Percentiles rank a stretch among this genome's conserved stretches.
phyloP scores from a whole-genome alignment of 2,113 vertebrate species.

The Zingel zingel region DNA sequence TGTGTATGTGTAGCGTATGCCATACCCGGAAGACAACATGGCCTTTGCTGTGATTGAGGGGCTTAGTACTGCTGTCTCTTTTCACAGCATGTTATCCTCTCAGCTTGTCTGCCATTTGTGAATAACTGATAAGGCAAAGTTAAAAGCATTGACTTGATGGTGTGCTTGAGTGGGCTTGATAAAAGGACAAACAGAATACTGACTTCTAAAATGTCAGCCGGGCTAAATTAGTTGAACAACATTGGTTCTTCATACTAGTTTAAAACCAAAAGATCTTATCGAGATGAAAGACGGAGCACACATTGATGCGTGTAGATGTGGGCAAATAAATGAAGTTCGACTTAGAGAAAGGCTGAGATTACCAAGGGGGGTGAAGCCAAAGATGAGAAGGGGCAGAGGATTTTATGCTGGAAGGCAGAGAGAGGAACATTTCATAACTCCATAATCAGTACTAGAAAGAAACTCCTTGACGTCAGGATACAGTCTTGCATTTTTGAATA shows the following conservation, averaged over 20 bases:
- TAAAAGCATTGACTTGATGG: conserved; percentile 50
- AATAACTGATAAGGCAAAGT: conserved; percentile 73
- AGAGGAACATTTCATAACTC: conserved; percentile 35
- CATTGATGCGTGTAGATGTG: not conserved
- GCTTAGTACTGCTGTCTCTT: conserved; percentile 54
- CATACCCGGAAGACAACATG: conserved; percentile 50
- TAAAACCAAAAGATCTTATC: conserved; percentile 32
- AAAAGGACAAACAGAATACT: conserved; percentile 52
- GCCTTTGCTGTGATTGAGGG: conserved; percentile 67
- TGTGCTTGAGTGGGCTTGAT: conserved; percentile 40
- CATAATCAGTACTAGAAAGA: conserved; percentile 32
- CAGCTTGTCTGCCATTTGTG: conserved; percentile 68
- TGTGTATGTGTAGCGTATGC: conserved; percentile 20
- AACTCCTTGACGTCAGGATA: conserved; percentile 30
- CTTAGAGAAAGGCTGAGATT: conserved; percentile 42
- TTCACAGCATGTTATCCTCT: conserved; percentile 67
- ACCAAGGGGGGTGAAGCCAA: not conserved
- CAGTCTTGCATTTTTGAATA: conserved; percentile 47
- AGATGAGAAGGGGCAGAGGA: conserved; percentile 45
- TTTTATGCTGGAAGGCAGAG: conserved; percentile 14
- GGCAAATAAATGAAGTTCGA: conserved; percentile 44
- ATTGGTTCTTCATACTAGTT: conserved; percentile 33
- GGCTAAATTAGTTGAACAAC: conserved; percentile 44
- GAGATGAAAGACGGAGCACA: conserved; percentile 31
- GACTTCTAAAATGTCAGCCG: conserved; percentile 63